Percentiles rank a stretch among this genome's conserved stretches.
These are phyloP conservation scores for Epinephelus cyanopodus DNA, from an alignment of 2,113 vertebrate genomes.

Conservation along the genomic window DNA sequence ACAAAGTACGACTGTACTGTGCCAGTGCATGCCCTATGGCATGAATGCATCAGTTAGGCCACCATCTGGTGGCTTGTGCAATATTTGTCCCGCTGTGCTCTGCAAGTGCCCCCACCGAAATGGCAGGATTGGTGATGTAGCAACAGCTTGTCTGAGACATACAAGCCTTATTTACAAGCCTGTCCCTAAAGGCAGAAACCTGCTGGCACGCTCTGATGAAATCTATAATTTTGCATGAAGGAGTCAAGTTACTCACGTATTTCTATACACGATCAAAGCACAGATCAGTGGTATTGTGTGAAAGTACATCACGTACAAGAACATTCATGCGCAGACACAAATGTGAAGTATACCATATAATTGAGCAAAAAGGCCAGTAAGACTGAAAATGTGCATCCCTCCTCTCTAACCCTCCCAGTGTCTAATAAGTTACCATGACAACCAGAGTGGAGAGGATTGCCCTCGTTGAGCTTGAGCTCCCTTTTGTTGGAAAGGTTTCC, in stretches of 20 bases:
- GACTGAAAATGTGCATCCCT: conserved; percentile 60
- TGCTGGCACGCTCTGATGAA: conserved; percentile 10
- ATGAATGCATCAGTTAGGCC: conserved; percentile 51
- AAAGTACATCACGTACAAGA: background rate
- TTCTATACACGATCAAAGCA: background rate
- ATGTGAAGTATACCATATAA: conserved; percentile 2
- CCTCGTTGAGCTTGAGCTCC: conserved; percentile 59
- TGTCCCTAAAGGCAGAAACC: conserved; percentile 41
- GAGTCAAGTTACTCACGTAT: background rate
- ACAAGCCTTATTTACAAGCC: conserved; percentile 60
- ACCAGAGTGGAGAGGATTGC: conserved; percentile 73
- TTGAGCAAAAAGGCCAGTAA: conserved; percentile 43
- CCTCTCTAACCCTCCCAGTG: conserved; percentile 53
- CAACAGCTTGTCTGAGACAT: conserved; percentile 63
- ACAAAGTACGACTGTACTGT: conserved; percentile 19
- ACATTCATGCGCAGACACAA: background rate
- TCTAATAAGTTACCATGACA: conserved; percentile 82
- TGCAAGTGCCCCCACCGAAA: conserved; percentile 47
- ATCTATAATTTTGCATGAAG: conserved; percentile 10
- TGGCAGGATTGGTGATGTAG: conserved; percentile 46
- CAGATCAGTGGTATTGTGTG: background rate
- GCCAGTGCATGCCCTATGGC: conserved; percentile 49
- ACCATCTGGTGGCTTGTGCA: conserved; percentile 66
- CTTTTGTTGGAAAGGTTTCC: conserved; percentile 58
- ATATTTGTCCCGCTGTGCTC: conserved; percentile 56